These are phyloP conservation scores for Eristalis tenax DNA, from an alignment of 2,888 invertebrate species.

Conservation along the genomic window DNA sequence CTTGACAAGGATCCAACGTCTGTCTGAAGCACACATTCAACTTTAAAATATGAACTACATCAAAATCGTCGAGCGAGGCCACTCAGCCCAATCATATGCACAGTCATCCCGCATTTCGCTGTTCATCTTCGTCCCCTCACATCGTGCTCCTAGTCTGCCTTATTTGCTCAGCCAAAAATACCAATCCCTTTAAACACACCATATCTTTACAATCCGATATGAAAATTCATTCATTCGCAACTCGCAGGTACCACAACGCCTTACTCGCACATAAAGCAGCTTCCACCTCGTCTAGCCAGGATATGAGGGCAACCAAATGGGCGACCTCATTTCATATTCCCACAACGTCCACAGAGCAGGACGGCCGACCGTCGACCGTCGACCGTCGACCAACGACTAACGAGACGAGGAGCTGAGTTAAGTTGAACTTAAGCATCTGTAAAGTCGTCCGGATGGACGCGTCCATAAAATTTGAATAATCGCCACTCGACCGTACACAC, in stretches of 20 bases:
- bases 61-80: background rate
- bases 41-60: background rate
- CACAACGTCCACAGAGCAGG: conserved; percentile 37
- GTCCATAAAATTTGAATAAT: conserved; percentile 72
- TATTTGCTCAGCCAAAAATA: background rate
- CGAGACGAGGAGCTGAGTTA: conserved; percentile 58
- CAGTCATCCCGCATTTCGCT: background rate
- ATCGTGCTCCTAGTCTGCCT: background rate
- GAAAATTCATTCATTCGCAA: background rate
- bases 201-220: conserved; percentile 9
- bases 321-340: conserved; percentile 60
- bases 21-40: too few species aligned
- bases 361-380: background rate
- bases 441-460: conserved; percentile 69
- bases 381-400: background rate
- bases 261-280: background rate
- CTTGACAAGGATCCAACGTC: too few species aligned
- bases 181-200: background rate
- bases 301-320: conserved; percentile 52
- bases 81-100: background rate
- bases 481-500: conserved; percentile 68
- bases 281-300: conserved; percentile 56
- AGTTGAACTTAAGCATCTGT: conserved; percentile 69
- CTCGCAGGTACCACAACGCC: background rate
- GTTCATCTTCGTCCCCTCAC: background rate